Evolutionary conservation across 1,140 invertebrate species (phyloP).

Genomic region (Cylas formicarius): DNA sequence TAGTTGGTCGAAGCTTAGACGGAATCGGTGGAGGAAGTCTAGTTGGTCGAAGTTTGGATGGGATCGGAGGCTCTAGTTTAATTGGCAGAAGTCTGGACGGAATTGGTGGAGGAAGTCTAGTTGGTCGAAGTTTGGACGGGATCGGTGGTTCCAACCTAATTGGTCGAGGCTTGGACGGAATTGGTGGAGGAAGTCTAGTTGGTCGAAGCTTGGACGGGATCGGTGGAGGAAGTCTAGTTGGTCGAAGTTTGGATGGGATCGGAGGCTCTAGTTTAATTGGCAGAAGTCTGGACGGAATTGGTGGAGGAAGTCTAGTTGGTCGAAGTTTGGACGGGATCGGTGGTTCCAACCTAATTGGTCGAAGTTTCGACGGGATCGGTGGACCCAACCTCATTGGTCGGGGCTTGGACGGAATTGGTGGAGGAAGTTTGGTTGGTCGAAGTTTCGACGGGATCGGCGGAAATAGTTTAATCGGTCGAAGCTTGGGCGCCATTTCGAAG

Average conservation of each 20-base stretch:
- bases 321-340: constrained; percentile 18
- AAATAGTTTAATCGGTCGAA: constrained; percentile 6
- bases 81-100: constrained; percentile 11
- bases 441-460: constrained; percentile 4
- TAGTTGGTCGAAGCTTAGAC: constrained; percentile 12
- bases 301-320: constrained; percentile 13
- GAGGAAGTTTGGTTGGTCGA: neutral
- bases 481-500: neutral
- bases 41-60: constrained; percentile 14
- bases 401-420: neutral
- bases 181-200: constrained; percentile 20
- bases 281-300: constrained; percentile 17
- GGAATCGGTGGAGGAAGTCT: constrained; percentile 8
- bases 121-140: constrained; percentile 12
- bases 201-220: constrained; percentile 16
- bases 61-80: constrained; percentile 18
- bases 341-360: neutral
- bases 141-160: constrained; percentile 19
- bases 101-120: constrained; percentile 14
- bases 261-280: constrained; percentile 18
- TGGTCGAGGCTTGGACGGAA: constrained; percentile 15
- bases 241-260: constrained; percentile 17
- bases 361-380: constrained; percentile 9
- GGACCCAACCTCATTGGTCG: neutral
- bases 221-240: constrained; percentile 15